These are phyloP conservation scores for Leistus spinibarbis DNA, from an alignment of 2,888 invertebrate species.

Conservation along the genomic window DNA sequence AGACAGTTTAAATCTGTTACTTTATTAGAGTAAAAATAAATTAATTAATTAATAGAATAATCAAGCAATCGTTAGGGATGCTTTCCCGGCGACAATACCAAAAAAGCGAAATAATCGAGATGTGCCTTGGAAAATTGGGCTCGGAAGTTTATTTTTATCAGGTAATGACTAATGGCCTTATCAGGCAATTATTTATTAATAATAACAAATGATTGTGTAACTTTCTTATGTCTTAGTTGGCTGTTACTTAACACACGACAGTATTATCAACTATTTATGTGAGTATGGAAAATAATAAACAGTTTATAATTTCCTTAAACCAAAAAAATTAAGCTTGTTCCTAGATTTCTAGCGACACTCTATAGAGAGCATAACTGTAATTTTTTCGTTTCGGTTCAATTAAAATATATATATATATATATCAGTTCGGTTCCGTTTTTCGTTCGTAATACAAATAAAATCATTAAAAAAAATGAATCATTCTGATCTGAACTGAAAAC, in stretches of 20 bases:
- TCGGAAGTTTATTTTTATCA: not conserved
- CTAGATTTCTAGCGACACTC: not conserved
- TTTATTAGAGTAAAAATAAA: too few relatives aligned
- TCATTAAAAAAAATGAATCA: too few relatives aligned
- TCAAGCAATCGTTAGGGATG: not conserved
- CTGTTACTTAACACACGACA: not conserved
- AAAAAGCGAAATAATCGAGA: constrained; percentile 20
- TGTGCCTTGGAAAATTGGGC: not conserved
- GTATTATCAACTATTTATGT: constrained; percentile 9
- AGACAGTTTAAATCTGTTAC: not conserved
- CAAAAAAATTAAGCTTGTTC: not conserved
- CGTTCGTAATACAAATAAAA: too few relatives aligned
- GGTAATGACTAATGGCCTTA: not conserved
- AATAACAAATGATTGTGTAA: too few relatives aligned
- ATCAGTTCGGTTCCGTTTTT: too few relatives aligned
- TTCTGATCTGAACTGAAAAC: too few relatives aligned
- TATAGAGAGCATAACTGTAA: too few relatives aligned
- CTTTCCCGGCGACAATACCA: constrained; percentile 25
- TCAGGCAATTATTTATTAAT: not conserved
- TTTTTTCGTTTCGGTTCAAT: too few relatives aligned
- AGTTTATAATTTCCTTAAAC: not conserved
- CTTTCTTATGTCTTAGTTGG: constrained; percentile 8
- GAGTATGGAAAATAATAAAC: not conserved
- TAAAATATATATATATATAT: too few relatives aligned
- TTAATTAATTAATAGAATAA: not conserved